These are phyloP conservation scores for Coracopsis vasa DNA, from an alignment of 2,113 vertebrate species.

Conservation along the genomic window DNA sequence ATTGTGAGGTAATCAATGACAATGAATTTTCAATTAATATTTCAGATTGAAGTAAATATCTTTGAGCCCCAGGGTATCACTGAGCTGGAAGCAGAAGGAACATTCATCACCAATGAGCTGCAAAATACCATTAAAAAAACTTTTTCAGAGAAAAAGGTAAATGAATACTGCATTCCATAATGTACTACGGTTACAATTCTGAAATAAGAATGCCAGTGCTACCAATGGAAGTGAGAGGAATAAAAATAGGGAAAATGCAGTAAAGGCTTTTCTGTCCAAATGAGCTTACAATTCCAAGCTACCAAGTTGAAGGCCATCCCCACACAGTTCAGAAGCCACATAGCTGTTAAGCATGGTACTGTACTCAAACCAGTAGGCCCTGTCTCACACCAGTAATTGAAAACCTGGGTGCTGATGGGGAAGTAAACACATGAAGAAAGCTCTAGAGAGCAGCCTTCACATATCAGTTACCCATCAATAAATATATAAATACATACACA, in stretches of 20 bases:
- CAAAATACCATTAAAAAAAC: constrained; percentile 78
- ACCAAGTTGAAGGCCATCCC: background rate
- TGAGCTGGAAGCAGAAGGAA: constrained; percentile 80
- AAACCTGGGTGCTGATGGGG: background rate
- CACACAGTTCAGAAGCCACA: background rate
- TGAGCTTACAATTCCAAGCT: background rate
- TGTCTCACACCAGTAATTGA: background rate
- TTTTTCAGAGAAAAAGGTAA: constrained; percentile 79
- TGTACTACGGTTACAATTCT: background rate
- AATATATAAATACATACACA: background rate
- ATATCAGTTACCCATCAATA: background rate
- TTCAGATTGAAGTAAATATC: constrained; percentile 86
- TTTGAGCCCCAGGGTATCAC: constrained; percentile 84
- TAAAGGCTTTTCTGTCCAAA: background rate
- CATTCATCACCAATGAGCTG: constrained; percentile 79
- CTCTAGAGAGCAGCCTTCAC: background rate
- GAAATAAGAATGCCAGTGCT: background rate
- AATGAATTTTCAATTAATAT: constrained; percentile 31
- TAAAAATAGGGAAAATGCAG: background rate
- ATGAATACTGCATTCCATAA: background rate
- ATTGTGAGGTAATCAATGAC: background rate
- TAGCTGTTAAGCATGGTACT: background rate
- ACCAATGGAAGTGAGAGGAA: background rate
- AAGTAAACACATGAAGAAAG: background rate
- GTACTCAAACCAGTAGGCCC: background rate